Conservation (phyloP, 2,888 invertebrate species). For the Drosophila lacicola region DNA sequence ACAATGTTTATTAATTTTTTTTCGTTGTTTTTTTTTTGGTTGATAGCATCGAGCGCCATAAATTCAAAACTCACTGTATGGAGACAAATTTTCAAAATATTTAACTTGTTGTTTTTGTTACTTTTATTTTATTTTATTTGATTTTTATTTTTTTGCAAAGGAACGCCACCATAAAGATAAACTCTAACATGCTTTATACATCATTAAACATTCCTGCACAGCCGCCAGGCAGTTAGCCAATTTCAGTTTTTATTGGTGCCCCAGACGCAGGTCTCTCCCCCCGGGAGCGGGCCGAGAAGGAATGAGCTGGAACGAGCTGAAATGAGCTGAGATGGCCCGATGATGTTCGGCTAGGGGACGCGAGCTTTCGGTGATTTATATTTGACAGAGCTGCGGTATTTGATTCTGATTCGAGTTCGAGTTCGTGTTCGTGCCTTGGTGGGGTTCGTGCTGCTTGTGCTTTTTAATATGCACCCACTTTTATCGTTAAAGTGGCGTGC, state of each 20-base stretch:
- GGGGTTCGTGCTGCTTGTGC: slow-evolving; percentile 23
- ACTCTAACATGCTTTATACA: slow-evolving; percentile 83
- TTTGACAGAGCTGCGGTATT: slow-evolving; percentile 73
- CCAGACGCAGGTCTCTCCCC: slow-evolving; percentile 20
- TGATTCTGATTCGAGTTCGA: slow-evolving; percentile 44
- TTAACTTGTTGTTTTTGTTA: slow-evolving; percentile 48
- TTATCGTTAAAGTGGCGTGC: slow-evolving; percentile 76
- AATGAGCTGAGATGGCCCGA: slow-evolving; percentile 45
- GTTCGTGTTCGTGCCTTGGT: slow-evolving; percentile 4
- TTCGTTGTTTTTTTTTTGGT: slow-evolving; percentile 9
- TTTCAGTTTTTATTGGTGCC: slow-evolving; percentile 52
- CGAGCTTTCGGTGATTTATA: slow-evolving; percentile 76
- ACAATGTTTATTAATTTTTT: slow-evolving; percentile 6
- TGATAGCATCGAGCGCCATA: slow-evolving; percentile 79
- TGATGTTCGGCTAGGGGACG: slow-evolving; percentile 49
- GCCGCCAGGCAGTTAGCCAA: slow-evolving; percentile 57
- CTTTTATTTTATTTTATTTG: slow-evolving; percentile 9
- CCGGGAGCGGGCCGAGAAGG: slow-evolving; percentile 8
- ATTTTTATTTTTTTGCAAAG: slow-evolving; percentile 51
- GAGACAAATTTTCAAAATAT: slow-evolving; percentile 79
- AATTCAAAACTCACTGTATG: slow-evolving; percentile 65
- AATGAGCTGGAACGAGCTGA: slow-evolving; percentile 21
- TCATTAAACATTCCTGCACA: slow-evolving; percentile 83
- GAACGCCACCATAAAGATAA: slow-evolving; percentile 82
- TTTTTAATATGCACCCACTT: slow-evolving; percentile 57